A percentile compares a stretch with the other conserved stretches of the same genome.
These are phyloP conservation scores for Pygmarrhopalites habei DNA, from an alignment of 1,140 invertebrate genomes.

Conservation along the genomic window DNA sequence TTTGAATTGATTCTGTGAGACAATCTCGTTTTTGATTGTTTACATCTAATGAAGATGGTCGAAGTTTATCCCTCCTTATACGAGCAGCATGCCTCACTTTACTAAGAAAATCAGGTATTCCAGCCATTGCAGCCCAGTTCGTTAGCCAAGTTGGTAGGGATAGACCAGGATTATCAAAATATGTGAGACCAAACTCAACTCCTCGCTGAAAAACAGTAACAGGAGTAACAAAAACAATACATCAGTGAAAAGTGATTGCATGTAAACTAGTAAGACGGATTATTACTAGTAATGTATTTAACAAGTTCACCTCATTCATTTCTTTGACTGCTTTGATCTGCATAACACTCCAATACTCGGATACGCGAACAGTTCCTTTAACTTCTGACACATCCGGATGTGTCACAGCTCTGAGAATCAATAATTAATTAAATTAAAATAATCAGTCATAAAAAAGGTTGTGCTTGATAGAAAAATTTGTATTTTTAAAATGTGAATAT, in stretches of 20 bases:
- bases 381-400: constrained; percentile 31
- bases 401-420: constrained; percentile 35
- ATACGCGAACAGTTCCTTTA: constrained; percentile 51
- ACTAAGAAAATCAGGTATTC: constrained; percentile 48
- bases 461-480: no score
- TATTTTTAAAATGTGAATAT: no score
- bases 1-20: no score
- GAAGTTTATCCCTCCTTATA: not conserved
- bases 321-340: constrained; percentile 64
- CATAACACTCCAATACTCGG: constrained; percentile 78
- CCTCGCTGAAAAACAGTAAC: constrained; percentile 52
- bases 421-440: constrained; percentile 48
- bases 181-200: constrained; percentile 77
- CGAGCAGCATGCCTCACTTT: constrained; percentile 48
- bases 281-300: no score
- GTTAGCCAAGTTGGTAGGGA: constrained; percentile 58
- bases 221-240: constrained; percentile 20
- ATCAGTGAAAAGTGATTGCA: no score
- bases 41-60: not conserved
- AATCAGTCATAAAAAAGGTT: no score
- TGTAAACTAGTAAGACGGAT: no score
- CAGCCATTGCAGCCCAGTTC: constrained; percentile 55
- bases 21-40: not conserved
- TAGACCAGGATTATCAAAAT: constrained; percentile 77
- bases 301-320: constrained; percentile 54